Evolutionary conservation across 2,888 invertebrate genomes (phyloP).

Genomic region (Leptinotarsa tumamoca): DNA sequence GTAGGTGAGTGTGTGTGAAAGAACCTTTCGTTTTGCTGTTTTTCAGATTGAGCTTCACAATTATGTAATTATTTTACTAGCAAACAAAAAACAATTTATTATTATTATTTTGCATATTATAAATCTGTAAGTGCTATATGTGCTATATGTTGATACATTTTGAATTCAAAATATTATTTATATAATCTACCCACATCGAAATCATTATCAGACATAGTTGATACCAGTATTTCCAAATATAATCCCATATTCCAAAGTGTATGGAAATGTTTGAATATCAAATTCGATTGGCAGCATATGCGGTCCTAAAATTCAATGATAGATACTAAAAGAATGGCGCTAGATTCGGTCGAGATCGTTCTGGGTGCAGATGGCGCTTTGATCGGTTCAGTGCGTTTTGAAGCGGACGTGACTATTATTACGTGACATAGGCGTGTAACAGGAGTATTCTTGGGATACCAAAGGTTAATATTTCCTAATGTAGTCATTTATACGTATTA

Average conservation of each 20-base stretch:
- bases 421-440: constrained; percentile 5
- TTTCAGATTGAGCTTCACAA: too few species aligned
- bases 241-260: constrained; percentile 36
- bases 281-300: constrained; percentile 44
- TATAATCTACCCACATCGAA: not conserved
- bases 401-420: constrained; percentile 9
- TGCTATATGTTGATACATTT: not conserved
- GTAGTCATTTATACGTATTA: too few species aligned
- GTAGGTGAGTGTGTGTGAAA: too few species aligned
- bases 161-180: not conserved
- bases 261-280: constrained; percentile 44
- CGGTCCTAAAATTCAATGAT: constrained; percentile 45
- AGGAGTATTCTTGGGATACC: not conserved
- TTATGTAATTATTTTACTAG: too few species aligned
- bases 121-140: not conserved
- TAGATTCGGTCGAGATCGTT: not conserved
- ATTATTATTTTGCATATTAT: too few species aligned
- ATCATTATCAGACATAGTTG: constrained; percentile 27
- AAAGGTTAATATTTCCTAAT: not conserved
- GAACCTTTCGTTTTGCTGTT: too few species aligned
- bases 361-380: constrained; percentile 17
- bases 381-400: constrained; percentile 17
- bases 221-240: constrained; percentile 22
- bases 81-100: too few species aligned
- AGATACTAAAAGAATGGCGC: constrained; percentile 46